Percentiles rank a stretch among this genome's conserved stretches.
Conservation (phyloP, 2,797 vertebrate genomes). For the Pristis pectinata region DNA sequence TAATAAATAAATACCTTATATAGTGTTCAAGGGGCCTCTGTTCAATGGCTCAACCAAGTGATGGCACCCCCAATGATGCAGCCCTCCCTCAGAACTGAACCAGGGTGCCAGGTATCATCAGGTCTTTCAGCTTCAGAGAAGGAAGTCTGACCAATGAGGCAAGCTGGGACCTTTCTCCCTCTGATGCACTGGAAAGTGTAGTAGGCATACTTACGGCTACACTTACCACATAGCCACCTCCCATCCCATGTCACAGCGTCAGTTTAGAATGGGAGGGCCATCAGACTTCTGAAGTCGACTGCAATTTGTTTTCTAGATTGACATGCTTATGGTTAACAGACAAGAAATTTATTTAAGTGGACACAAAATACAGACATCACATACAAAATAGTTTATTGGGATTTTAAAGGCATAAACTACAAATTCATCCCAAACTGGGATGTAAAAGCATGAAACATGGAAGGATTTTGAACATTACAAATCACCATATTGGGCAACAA, state of each 20-base stretch:
- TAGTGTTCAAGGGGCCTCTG: neutral
- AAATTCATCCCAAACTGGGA: slow-evolving; percentile 37
- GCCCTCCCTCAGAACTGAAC: neutral
- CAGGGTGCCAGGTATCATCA: too few relatives aligned
- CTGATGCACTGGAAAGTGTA: neutral
- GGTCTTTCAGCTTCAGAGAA: neutral
- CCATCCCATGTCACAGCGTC: too few relatives aligned
- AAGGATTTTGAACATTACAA: slow-evolving; percentile 31
- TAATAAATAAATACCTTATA: too few relatives aligned
- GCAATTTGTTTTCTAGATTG: neutral
- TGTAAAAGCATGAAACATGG: slow-evolving; percentile 26
- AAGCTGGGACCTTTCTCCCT: neutral
- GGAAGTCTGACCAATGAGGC: neutral
- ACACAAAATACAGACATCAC: slow-evolving; percentile 26
- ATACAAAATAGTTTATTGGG: slow-evolving; percentile 43
- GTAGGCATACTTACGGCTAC: neutral
- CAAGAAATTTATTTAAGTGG: neutral
- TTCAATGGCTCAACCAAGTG: neutral
- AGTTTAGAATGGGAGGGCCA: too few relatives aligned
- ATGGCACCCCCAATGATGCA: neutral
- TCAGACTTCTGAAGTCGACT: too few relatives aligned
- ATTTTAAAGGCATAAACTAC: slow-evolving; percentile 39
- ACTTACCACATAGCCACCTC: neutral
- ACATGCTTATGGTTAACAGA: too few relatives aligned
- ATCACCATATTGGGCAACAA: slow-evolving; percentile 12